Evolutionary conservation across 2,113 vertebrate genomes (phyloP), one percentile per base, ranked within the genome.

Genomic region (Spermophilus dauricus): DNA sequence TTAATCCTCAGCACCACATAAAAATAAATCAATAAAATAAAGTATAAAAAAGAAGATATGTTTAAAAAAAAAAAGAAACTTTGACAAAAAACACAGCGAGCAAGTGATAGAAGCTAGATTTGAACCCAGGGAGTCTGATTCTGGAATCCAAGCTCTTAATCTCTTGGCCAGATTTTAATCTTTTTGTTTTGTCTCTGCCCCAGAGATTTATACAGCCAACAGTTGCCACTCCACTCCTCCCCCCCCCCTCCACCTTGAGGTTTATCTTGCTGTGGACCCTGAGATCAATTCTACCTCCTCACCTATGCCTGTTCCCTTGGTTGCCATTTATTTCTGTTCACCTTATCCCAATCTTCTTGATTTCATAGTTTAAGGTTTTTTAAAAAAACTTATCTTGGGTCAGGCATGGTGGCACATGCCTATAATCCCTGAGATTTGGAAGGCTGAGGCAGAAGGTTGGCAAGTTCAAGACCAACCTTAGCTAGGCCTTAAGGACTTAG

Each of bases 291-390:
- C 45, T 20, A 18, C n/a, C 34, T 78, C 16, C 34, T 37, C 2
- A 24, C 12, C 63, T 63, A 89, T 24, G 11, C 20, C 22, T 81
- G 20, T 53, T 78, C n/a, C 30, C n/a, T 78, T 72, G n/a, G 85
- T 80, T 91, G 12, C 63, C n/a, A 45, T 18, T 63, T 58, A 67
- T 2, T n/a, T 93, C 45, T 94, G 22, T 63, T 94, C 39, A 80
- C 39, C 56, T 91, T 67, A 75, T 96, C 30, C 30, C 30, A 94
- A 1, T 58, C 58, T 94, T 91, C 37, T 89, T 63, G 72, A 32
- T 87, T 92, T 77, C 84, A 69, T 39, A 89, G 45, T 65, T 76
- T 89, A 73, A 86, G 48, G 28, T 91, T 78, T 93, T 17, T 91
- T 37, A 37, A 26, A 61, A 61, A 56, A 58, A 61, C 22, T 58